Evolutionary conservation across 2,797 vertebrate genomes (phyloP).

Genomic region (Balearica regulorum): DNA sequence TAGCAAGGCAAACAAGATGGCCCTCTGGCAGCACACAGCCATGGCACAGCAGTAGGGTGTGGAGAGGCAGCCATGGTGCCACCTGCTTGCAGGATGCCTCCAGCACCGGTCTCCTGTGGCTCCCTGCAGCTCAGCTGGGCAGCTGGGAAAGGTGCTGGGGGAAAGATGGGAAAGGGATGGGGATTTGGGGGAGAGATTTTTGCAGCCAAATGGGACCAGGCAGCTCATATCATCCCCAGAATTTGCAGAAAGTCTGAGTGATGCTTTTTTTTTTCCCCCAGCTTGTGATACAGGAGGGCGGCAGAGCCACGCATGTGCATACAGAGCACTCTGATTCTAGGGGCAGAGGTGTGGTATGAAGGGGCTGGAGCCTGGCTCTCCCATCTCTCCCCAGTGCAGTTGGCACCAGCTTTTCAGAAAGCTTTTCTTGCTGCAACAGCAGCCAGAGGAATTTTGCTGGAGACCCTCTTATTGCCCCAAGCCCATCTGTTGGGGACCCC

Average conservation of each 20-base stretch:
- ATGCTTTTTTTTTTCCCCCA: not conserved
- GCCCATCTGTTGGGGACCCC: accelerated
- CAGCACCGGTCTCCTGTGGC: accelerated
- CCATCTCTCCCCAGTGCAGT: not conserved
- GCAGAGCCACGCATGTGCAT: not conserved
- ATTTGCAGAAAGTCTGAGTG: not conserved
- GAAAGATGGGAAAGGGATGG: not conserved
- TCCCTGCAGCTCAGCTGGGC: not conserved
- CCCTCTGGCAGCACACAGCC: not conserved
- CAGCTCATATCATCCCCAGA: not conserved
- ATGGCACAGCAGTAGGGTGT: accelerated
- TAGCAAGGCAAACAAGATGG: not conserved
- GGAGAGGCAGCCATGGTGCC: not conserved
- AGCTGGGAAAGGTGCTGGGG: not conserved
- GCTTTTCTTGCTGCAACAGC: not conserved
- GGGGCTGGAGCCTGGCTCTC: not conserved
- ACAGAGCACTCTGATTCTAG: not conserved
- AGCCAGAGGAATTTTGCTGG: not conserved
- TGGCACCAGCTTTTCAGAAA: not conserved
- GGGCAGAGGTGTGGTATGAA: not conserved
- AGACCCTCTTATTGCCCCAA: accelerated
- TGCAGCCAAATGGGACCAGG: not conserved
- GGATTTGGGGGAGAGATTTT: not conserved
- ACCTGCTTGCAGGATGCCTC: not conserved
- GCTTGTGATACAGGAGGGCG: not conserved